phyloP scores from a whole-genome alignment of 1,140 invertebrate genomes.

The Pantala flavescens region DNA sequence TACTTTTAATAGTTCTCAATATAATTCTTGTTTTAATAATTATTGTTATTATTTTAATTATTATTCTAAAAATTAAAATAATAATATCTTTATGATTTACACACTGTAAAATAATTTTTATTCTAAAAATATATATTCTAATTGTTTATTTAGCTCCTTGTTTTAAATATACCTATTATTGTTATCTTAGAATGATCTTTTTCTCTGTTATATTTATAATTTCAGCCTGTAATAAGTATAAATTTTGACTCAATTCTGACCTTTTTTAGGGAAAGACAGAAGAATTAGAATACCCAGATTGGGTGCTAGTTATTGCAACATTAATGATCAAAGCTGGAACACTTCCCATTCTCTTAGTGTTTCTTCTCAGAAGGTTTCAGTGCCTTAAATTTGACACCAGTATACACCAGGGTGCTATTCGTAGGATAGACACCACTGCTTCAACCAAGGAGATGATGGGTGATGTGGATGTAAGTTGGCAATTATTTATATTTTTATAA shows the following conservation, averaged over 20 bases:
- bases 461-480: slow-evolving; percentile 69
- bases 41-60: slow-evolving; percentile 20
- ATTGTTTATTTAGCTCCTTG: no score
- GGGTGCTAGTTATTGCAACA: slow-evolving; percentile 70
- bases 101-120: no score
- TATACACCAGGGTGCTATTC: slow-evolving; percentile 77
- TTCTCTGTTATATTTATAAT: no score
- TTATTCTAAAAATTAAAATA: no score
- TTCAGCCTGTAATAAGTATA: no score
- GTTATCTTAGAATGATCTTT: no score
- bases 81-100: no score
- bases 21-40: slow-evolving; percentile 19
- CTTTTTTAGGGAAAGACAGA: slow-evolving; percentile 55
- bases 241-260: no score
- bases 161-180: no score
- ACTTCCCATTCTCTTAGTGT: slow-evolving; percentile 73
- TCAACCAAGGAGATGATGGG: slow-evolving; percentile 88
- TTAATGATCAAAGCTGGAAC: slow-evolving; percentile 67
- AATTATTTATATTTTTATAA: neutral
- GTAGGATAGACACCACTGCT: slow-evolving; percentile 77
- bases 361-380: slow-evolving; percentile 69
- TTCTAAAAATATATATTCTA: no score
- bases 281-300: slow-evolving; percentile 64
- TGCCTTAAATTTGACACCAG: slow-evolving; percentile 70
- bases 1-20: neutral